phyloP scores from a whole-genome alignment of 2,113 vertebrate species.

The Corythornis madagascariensis region DNA sequence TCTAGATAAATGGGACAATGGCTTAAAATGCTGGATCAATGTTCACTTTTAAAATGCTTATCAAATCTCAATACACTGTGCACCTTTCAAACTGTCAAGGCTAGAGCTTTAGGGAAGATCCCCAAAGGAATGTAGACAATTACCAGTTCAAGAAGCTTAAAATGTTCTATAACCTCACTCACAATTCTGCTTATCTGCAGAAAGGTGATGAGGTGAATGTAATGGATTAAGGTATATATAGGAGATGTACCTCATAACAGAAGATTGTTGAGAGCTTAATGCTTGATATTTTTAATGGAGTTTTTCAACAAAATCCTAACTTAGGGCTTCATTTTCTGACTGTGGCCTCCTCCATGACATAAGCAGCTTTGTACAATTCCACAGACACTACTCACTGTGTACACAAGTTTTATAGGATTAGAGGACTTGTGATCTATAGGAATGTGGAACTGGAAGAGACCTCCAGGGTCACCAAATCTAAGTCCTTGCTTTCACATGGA shows the following conservation, averaged over 20 bases:
- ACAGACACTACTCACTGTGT: neutral
- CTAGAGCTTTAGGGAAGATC: neutral
- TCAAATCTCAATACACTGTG: neutral
- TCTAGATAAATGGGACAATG: neutral
- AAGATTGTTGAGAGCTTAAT: neutral
- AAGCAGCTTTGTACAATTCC: neutral
- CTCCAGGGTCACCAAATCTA: neutral
- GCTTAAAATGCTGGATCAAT: neutral
- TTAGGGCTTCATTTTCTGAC: neutral
- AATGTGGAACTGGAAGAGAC: neutral
- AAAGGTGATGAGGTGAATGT: neutral
- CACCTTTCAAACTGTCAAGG: conserved; percentile 11
- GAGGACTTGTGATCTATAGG: neutral
- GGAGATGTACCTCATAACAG: neutral
- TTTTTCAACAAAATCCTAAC: neutral
- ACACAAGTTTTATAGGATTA: neutral
- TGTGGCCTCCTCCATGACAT: neutral
- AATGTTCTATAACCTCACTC: neutral
- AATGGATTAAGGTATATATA: neutral
- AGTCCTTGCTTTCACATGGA: neutral
- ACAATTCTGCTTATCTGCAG: neutral
- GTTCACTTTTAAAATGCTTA: conserved; percentile 8
- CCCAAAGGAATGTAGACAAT: neutral
- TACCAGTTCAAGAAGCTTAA: conserved; percentile 4
- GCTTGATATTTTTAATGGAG: neutral